Conservation (phyloP, 2,888 invertebrate genomes). For the Nudaria mundana region DNA sequence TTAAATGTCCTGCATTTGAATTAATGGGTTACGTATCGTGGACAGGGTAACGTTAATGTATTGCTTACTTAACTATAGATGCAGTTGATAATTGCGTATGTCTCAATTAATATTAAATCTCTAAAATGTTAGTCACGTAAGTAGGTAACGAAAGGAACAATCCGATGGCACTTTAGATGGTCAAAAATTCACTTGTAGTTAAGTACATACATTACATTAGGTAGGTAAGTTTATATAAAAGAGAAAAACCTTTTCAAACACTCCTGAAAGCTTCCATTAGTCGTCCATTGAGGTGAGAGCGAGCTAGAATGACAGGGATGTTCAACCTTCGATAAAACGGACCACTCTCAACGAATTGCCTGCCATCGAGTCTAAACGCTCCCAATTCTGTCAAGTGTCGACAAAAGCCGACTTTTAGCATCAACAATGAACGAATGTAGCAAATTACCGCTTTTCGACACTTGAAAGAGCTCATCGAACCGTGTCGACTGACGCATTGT, state of each 20-base stretch:
- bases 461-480: slow-evolving; percentile 73
- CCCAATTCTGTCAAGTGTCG: slow-evolving; percentile 76
- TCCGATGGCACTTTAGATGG: too few species aligned
- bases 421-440: slow-evolving; percentile 75
- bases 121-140: too few species aligned
- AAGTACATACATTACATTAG: too few species aligned
- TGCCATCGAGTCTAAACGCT: slow-evolving; percentile 75
- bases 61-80: too few species aligned
- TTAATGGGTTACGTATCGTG: too few species aligned
- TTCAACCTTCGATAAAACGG: slow-evolving; percentile 50
- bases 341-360: slow-evolving; percentile 72
- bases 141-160: too few species aligned
- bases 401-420: slow-evolving; percentile 78
- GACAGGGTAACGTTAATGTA: too few species aligned
- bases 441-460: slow-evolving; percentile 77
- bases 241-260: slow-evolving; percentile 45
- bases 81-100: too few species aligned
- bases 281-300: slow-evolving; percentile 53
- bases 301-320: slow-evolving; percentile 38
- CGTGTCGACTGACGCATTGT: slow-evolving; percentile 70
- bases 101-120: too few species aligned
- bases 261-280: slow-evolving; percentile 54
- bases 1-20: too few species aligned
- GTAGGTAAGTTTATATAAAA: slow-evolving; percentile 34
- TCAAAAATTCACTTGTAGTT: too few species aligned